Percentiles rank a stretch among this genome's conserved stretches.
Evolutionary conservation across 2,113 vertebrate genomes (phyloP).

Genomic region (Oncorhynchus mykiss): DNA sequence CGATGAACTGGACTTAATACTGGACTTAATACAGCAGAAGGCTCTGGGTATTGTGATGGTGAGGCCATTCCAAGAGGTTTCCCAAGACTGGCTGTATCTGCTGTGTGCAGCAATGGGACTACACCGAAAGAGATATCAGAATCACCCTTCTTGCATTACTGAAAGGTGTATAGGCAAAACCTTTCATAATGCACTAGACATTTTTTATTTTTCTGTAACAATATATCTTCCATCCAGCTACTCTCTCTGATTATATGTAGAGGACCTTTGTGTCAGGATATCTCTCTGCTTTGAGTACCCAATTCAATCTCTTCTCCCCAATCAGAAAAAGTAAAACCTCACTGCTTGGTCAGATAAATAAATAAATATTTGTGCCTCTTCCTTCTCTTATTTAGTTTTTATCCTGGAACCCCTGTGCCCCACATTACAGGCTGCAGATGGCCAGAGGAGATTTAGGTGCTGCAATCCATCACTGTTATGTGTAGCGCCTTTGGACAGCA

Average conservation of each 20-base stretch:
- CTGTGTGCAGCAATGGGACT: too few species aligned
- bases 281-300: slow-evolving; percentile 57
- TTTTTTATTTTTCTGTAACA: slow-evolving; percentile 65
- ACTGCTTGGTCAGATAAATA: slow-evolving; percentile 60
- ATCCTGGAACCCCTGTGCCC: slow-evolving; percentile 63
- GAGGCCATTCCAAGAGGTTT: not conserved
- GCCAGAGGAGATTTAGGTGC: slow-evolving; percentile 68
- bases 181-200: slow-evolving; percentile 64
- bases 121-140: not conserved
- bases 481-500: slow-evolving; percentile 54
- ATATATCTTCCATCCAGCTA: slow-evolving; percentile 43
- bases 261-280: slow-evolving; percentile 59
- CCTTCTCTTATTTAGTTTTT: slow-evolving; percentile 65
- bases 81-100: not conserved
- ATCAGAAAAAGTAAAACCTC: slow-evolving; percentile 67
- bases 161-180: slow-evolving; percentile 52
- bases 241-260: slow-evolving; percentile 18
- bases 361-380: slow-evolving; percentile 60
- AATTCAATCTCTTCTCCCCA: slow-evolving; percentile 66
- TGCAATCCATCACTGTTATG: slow-evolving; percentile 71
- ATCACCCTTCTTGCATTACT: slow-evolving; percentile 48
- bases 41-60: not conserved
- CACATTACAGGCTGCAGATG: slow-evolving; percentile 71
- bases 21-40: too few species aligned
- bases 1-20: not conserved